phyloP scores from a whole-genome alignment of 2,113 vertebrate species.

The Ammodramus savannarum region DNA sequence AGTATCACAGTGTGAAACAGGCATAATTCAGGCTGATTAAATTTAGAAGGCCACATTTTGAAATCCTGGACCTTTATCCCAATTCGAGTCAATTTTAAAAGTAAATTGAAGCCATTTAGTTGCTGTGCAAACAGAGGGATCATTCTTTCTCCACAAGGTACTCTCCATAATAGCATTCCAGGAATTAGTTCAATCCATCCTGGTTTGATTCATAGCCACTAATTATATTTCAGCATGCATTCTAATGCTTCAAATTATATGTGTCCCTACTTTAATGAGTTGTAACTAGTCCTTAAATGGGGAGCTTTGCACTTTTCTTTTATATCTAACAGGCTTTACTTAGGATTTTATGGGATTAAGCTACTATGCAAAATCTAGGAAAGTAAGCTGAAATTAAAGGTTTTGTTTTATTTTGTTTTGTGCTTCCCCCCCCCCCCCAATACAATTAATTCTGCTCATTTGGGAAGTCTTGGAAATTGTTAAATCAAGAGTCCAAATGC shows the following conservation, averaged over 20 bases:
- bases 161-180: conserved; percentile 65
- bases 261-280: conserved; percentile 69
- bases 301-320: conserved; percentile 62
- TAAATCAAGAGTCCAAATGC: background rate
- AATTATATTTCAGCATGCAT: conserved; percentile 72
- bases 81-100: conserved; percentile 69
- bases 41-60: conserved; percentile 49
- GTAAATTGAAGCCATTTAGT: conserved; percentile 72
- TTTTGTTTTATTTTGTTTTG: background rate
- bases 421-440: background rate
- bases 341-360: conserved; percentile 61
- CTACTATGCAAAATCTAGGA: conserved; percentile 27
- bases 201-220: conserved; percentile 67
- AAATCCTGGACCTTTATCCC: conserved; percentile 60
- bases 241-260: conserved; percentile 68
- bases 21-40: conserved; percentile 54
- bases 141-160: conserved; percentile 64
- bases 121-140: conserved; percentile 74
- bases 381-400: background rate
- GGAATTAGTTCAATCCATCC: conserved; percentile 70
- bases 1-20: conserved; percentile 63
- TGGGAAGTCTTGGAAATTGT: background rate
- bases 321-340: conserved; percentile 64
- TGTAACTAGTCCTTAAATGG: conserved; percentile 71
- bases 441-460: conserved; percentile 26